Conservation (phyloP, 1,140 invertebrate genomes). For the Orius laevigatus region DNA sequence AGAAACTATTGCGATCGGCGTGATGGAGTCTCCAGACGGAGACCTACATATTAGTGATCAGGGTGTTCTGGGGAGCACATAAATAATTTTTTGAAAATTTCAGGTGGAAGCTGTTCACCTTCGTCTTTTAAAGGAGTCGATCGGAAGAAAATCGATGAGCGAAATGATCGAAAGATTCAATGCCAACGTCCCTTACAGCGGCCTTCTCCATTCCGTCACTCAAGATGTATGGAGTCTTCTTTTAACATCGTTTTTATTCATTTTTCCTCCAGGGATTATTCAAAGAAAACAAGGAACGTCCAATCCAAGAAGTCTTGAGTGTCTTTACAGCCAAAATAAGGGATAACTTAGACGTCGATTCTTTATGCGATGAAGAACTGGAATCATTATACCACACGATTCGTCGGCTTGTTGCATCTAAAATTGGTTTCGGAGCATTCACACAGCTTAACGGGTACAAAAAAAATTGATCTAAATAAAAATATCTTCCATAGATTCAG, state of each 20-base stretch:
- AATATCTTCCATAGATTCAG: constrained; percentile 49
- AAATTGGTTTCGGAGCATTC: constrained; percentile 93
- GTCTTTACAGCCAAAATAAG: constrained; percentile 45
- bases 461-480: background rate
- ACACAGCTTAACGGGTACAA: constrained; percentile 68
- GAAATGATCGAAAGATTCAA: constrained; percentile 58
- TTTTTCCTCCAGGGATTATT: constrained; percentile 62
- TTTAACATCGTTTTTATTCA: constrained; percentile 3
- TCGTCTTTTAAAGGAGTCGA: constrained; percentile 61
- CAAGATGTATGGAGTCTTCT: constrained; percentile 63
- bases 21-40: background rate
- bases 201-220: constrained; percentile 85
- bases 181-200: constrained; percentile 93
- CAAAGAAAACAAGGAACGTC: constrained; percentile 95
- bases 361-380: constrained; percentile 46
- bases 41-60: background rate
- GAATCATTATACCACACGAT: constrained; percentile 91
- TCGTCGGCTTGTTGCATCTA: constrained; percentile 83
- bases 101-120: constrained; percentile 68
- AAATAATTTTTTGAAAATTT: background rate
- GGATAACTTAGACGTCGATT: constrained; percentile 35
- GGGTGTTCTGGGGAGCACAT: no score
- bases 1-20: no score
- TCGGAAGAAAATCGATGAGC: constrained; percentile 35
- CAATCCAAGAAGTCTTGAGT: constrained; percentile 62